Conservation (phyloP, 64 coral and sea anemone species). For the Orbicella faveolata region DNA sequence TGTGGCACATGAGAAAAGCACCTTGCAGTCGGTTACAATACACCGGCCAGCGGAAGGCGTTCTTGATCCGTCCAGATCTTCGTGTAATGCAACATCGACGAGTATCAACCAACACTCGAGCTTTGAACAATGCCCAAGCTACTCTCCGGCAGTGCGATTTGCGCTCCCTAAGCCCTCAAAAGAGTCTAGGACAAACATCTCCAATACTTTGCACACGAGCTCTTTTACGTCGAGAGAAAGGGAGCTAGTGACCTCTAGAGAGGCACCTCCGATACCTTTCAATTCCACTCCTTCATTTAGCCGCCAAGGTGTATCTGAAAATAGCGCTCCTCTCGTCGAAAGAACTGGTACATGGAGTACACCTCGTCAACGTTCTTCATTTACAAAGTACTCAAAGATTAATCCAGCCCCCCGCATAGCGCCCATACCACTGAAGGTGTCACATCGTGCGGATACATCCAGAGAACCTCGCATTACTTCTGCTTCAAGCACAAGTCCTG, state of each 20-base stretch:
- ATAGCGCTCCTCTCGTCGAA: neutral
- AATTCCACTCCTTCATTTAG: neutral
- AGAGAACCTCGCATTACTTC: neutral
- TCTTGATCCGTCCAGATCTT: neutral
- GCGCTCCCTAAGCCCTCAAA: neutral
- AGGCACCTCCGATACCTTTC: neutral
- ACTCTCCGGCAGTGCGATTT: neutral
- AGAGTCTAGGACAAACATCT: neutral
- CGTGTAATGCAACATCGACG: neutral
- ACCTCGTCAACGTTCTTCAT: neutral
- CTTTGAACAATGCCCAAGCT: neutral
- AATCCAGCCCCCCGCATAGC: neutral
- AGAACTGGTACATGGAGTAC: neutral
- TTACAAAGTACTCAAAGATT: neutral
- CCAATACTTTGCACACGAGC: neutral
- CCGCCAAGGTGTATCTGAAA: neutral
- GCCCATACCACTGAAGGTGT: neutral
- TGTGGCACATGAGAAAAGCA: neutral
- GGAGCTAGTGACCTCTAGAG: neutral
- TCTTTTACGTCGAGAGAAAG: neutral
- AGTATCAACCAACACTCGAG: neutral
- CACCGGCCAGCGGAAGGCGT: neutral
- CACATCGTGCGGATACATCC: neutral
- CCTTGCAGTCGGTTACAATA: neutral
- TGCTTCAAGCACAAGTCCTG: neutral